These are phyloP conservation scores for Lordiphosa clarofinis DNA, from an alignment of 1,140 invertebrate species.

Conservation along the genomic window DNA sequence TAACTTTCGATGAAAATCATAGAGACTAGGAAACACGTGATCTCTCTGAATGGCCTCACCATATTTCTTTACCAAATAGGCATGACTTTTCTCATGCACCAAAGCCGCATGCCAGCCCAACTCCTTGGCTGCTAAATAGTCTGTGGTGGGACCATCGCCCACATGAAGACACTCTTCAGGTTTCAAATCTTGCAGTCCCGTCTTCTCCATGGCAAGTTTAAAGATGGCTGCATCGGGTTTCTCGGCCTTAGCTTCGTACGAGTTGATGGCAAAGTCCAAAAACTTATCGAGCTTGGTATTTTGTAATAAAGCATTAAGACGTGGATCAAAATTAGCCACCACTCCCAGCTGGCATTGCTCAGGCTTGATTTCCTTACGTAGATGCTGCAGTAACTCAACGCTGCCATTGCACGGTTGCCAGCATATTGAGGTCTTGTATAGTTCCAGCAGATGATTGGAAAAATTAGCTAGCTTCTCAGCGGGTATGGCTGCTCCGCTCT, in stretches of 20 bases:
- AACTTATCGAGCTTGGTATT: conserved; percentile 84
- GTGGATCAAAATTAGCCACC: conserved; percentile 93
- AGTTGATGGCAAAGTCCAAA: conserved; percentile 90
- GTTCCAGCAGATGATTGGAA: conserved; percentile 83
- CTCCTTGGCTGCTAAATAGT: conserved; percentile 88
- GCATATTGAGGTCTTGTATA: conserved; percentile 85
- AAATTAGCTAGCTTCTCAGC: conserved; percentile 81
- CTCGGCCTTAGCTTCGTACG: conserved; percentile 85
- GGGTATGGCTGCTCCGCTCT: conserved; percentile 71
- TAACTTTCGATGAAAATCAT: conserved; percentile 78
- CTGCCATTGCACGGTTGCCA: conserved; percentile 87
- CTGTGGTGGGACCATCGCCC: conserved; percentile 87
- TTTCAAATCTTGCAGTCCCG: conserved; percentile 77
- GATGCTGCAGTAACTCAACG: conserved; percentile 83
- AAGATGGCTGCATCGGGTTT: conserved; percentile 91
- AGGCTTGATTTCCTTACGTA: conserved; percentile 78
- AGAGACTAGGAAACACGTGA: conserved; percentile 69
- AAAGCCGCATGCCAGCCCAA: conserved; percentile 88
- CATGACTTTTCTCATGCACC: conserved; percentile 79
- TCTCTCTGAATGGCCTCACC: conserved; percentile 59
- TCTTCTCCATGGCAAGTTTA: conserved; percentile 83
- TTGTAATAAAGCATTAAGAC: conserved; percentile 85
- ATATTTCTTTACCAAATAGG: conserved; percentile 63
- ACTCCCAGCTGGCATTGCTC: conserved; percentile 84
- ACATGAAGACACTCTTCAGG: conserved; percentile 88